Base-by-base conservation (phyloP, 64 coral and sea anemone species). In the Orbicella faveolata region DNA sequence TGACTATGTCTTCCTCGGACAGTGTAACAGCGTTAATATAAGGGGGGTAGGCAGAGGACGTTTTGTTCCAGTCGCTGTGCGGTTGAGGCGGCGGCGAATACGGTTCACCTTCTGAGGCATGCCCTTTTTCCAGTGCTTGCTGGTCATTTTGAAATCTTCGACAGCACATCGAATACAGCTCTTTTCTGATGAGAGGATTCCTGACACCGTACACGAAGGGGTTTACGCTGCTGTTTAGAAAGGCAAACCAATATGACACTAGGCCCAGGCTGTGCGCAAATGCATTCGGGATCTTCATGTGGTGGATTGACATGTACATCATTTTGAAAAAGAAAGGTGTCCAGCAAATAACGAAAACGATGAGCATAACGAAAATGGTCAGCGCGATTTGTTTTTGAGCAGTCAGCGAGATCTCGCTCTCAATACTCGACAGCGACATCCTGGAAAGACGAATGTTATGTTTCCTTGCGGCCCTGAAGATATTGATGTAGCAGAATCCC, bases 131-230 rank as follows among this genome's bases (percentile, higher is more conserved):
- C 75, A 52, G n/a, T 26, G 21, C 67, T 33, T 10, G 9, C 21
- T 26, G 20, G 25, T 21, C 36, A n/a, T 52, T 20, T 78, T 52
- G 75, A 44, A 53, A 78, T 52, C 41, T 52, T 44, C 41, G 75
- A 34, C 79, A 81, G 57, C 30, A 36, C 55, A 34, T 35, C 6
- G 55, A 59, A 63, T 34, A 20, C 30, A 81, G 79, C 26, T 61
- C 15, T 81, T 36, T 62, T 16, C 79, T 61, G 26, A 81, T 81
- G 14, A 64, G 65, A 64, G 94, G 94, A 73, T 96, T 96, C 30
- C 94, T 87, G 75, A 96, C 25, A 3, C 94, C 94, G 44, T 96
- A 96, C 25, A 96, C 84, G 17, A 80, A 96, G 26, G 94, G 94
- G 13, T 96, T 73, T 35, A 96, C 61, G 1, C 90, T 76, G 67